Percentiles rank a stretch among this genome's conserved stretches.
Evolutionary conservation across 2,113 vertebrate species (phyloP).

Genomic region (Acanthisitta chloris): DNA sequence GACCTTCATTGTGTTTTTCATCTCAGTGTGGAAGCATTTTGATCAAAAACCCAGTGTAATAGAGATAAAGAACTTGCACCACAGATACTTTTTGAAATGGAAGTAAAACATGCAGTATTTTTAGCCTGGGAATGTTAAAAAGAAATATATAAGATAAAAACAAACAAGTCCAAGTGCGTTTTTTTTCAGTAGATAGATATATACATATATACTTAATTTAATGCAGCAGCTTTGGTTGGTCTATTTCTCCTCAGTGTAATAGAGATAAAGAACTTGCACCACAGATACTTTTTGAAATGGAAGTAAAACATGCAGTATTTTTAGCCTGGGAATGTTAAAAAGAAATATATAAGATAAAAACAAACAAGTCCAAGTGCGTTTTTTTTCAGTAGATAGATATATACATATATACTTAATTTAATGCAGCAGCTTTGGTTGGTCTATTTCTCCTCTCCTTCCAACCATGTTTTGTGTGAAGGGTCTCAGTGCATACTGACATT

Average conservation of each 20-base stretch:
- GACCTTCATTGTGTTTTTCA: background rate
- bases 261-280: background rate
- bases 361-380: background rate
- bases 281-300: constrained; percentile 25
- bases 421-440: constrained; percentile 16
- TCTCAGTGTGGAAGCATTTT: constrained; percentile 14
- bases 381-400: background rate
- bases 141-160: constrained; percentile 23
- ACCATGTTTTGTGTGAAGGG: constrained; percentile 87
- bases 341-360: constrained; percentile 23
- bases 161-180: background rate
- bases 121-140: constrained; percentile 12
- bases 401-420: background rate
- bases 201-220: no score
- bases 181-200: no score
- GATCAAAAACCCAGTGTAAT: constrained; percentile 19
- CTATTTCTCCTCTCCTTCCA: constrained; percentile 71
- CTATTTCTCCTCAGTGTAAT: no score
- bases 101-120: constrained; percentile 32
- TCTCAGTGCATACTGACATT: constrained; percentile 94
- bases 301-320: constrained; percentile 32
- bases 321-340: constrained; percentile 12
- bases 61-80: background rate
- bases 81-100: constrained; percentile 25
- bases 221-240: no score